Evolutionary conservation across 2,888 invertebrate genomes (phyloP).

Genomic region (Onthophagus sagittarius): DNA sequence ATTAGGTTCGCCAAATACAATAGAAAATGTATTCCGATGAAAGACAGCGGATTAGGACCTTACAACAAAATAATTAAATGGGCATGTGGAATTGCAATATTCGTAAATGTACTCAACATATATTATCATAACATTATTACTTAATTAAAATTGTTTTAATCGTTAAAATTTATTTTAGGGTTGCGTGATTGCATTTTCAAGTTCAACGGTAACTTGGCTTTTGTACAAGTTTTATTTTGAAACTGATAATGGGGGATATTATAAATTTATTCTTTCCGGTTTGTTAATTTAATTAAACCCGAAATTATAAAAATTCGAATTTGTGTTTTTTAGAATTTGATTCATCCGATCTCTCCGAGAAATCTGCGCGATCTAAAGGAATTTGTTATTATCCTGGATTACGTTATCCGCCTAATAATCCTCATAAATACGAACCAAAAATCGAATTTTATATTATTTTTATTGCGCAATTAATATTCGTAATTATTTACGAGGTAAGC

Average conservation of each 20-base stretch:
- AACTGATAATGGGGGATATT: background rate
- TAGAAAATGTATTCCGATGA: background rate
- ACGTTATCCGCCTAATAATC: background rate
- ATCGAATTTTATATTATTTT: background rate
- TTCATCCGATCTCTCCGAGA: background rate
- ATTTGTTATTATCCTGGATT: background rate
- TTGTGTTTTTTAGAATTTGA: background rate
- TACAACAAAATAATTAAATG: background rate
- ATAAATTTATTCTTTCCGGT: background rate
- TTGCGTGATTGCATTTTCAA: background rate
- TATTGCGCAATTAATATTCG: background rate
- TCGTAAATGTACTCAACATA: background rate
- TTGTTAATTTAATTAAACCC: too few species aligned
- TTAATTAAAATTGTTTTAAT: too few species aligned
- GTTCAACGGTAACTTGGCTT: background rate
- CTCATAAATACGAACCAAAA: background rate
- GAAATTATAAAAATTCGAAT: too few species aligned
- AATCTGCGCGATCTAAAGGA: background rate
- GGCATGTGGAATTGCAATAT: background rate
- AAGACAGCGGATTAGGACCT: background rate
- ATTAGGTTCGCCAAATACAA: background rate
- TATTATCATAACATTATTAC: too few species aligned
- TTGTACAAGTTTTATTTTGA: background rate
- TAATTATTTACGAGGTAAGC: background rate
- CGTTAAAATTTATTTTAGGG: background rate